Conservation (phyloP, 2,797 vertebrate species). For the Amblyopsis hoosieri region DNA sequence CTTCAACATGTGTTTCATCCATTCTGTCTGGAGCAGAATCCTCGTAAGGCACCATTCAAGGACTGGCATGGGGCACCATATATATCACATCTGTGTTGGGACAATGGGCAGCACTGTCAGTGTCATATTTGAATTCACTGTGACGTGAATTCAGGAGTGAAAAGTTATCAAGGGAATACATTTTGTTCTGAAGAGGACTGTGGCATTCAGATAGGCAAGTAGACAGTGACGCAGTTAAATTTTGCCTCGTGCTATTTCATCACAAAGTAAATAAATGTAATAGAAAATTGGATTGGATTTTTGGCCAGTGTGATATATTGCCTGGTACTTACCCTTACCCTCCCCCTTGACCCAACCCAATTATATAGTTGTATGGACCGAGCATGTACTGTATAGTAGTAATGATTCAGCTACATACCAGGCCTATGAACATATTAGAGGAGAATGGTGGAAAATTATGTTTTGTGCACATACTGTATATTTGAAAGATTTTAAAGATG, state of each 20-base stretch:
- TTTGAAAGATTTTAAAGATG: too few relatives aligned
- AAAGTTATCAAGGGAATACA: neutral
- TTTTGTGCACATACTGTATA: too few relatives aligned
- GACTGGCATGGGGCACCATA: conserved; percentile 15
- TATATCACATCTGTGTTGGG: conserved; percentile 8
- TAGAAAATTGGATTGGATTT: conserved; percentile 7
- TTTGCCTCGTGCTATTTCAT: conserved; percentile 26
- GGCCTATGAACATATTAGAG: too few relatives aligned
- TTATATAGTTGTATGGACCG: too few relatives aligned
- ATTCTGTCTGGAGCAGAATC: conserved; percentile 29
- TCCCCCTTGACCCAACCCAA: too few relatives aligned
- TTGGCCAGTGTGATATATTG: conserved; percentile 1
- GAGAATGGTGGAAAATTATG: too few relatives aligned
- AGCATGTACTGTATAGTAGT: too few relatives aligned
- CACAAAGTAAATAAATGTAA: conserved; percentile 9
- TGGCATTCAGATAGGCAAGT: conserved; percentile 15
- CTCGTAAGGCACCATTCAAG: conserved; percentile 8
- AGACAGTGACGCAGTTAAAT: conserved; percentile 20
- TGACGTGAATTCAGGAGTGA: conserved; percentile 1
- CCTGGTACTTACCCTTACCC: neutral
- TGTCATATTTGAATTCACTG: conserved; percentile 27
- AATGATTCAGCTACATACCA: too few relatives aligned
- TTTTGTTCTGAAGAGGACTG: conserved; percentile 1
- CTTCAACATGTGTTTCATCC: conserved; percentile 25
- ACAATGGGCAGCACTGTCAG: conserved; percentile 14